Conservation (phyloP, 2,113 vertebrate genomes). For the Diadophis punctatus region DNA sequence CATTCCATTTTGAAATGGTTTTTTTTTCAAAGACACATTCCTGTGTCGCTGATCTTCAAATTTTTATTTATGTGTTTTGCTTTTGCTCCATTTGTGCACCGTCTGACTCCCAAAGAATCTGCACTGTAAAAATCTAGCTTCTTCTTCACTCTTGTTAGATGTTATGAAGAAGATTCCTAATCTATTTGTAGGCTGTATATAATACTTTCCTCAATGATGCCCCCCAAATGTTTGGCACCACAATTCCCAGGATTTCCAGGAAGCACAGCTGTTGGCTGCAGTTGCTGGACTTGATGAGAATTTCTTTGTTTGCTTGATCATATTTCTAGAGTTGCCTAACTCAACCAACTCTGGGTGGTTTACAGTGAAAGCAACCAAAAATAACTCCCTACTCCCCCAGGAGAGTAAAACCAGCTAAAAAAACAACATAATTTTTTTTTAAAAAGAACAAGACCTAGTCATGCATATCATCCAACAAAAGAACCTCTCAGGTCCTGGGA, state of each 20-base stretch:
- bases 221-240: background rate
- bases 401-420: background rate
- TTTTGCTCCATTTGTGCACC: background rate
- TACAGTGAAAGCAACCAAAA: background rate
- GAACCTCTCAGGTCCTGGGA: background rate
- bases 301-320: background rate
- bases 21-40: background rate
- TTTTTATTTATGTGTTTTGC: background rate
- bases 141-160: background rate
- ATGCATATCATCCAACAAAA: background rate
- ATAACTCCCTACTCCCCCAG: background rate
- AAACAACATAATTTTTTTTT: background rate
- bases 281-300: background rate
- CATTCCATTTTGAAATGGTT: background rate
- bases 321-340: background rate
- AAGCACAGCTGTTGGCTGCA: background rate
- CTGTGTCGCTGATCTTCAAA: background rate
- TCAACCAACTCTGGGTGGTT: background rate
- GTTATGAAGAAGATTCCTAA: background rate
- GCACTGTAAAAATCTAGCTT: background rate
- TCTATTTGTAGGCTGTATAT: background rate
- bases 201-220: background rate
- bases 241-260: background rate
- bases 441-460: background rate
- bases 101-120: background rate